Conservation (phyloP, 2,888 invertebrate genomes). For the Polydrusus tereticollis region DNA sequence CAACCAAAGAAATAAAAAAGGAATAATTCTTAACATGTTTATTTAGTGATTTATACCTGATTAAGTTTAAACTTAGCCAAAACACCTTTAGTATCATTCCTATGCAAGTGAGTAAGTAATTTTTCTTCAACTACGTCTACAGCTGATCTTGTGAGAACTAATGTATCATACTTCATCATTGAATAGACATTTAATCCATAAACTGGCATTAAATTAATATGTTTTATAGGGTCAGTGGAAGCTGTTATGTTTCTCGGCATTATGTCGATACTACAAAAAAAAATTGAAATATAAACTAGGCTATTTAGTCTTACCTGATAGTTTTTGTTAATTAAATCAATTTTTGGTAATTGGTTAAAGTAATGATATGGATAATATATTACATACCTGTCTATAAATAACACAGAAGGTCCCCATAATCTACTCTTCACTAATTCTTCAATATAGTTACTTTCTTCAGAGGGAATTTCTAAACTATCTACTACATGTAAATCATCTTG, state of each 20-base stretch:
- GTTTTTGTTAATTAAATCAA: neutral
- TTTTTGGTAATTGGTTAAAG: too few species aligned
- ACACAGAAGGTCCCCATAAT: slow-evolving; percentile 96
- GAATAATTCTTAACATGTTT: too few species aligned
- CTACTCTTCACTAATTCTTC: slow-evolving; percentile 84
- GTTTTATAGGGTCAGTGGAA: slow-evolving; percentile 83
- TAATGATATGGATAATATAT: neutral
- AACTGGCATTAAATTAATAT: slow-evolving; percentile 94
- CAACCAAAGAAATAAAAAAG: too few species aligned
- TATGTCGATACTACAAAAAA: slow-evolving; percentile 81
- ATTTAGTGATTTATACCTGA: slow-evolving; percentile 64
- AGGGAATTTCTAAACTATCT: slow-evolving; percentile 86
- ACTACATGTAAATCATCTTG: slow-evolving; percentile 97
- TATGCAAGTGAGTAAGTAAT: slow-evolving; percentile 78
- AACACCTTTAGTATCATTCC: slow-evolving; percentile 69
- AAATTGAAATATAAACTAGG: too few species aligned
- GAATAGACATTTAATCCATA: slow-evolving; percentile 97
- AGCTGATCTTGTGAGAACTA: slow-evolving; percentile 88
- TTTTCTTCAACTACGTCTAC: slow-evolving; percentile 87
- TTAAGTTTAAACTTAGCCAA: slow-evolving; percentile 72
- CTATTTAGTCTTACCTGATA: too few species aligned
- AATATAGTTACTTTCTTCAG: slow-evolving; percentile 83
- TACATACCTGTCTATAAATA: slow-evolving; percentile 90
- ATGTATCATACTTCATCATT: slow-evolving; percentile 95
- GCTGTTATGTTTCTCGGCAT: slow-evolving; percentile 90